Evolutionary conservation across 2,888 invertebrate species (phyloP), one percentile per base, ranked within the genome.

Genomic region (Bhutanitis thaidina): DNA sequence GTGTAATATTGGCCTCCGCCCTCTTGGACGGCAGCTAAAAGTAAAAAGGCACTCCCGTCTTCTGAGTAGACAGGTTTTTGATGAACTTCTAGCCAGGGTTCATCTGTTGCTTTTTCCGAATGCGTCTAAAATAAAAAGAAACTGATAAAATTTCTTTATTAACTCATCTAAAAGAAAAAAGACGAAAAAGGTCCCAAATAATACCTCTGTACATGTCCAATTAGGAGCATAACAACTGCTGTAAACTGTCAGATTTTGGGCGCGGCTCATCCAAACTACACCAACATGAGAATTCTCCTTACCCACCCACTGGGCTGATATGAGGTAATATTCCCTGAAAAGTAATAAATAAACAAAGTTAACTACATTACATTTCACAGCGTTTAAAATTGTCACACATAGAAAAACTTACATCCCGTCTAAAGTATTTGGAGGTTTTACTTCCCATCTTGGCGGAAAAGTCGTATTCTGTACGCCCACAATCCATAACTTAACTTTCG

Each of bases 211-310:
- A 83, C 98, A 98, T 49, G 93, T 93, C 93, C 96, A 95, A 73
- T 93, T 94, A 7, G 95, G 94, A 38, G 94, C 93, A 54, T 93
- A 92, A 80, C 98, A 98, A 57, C 96, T 93, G 57, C 96, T 94
- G 65, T 98, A 93, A 55, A 97, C 92, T 64, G 96, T 96, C 60
- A 96, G 91, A 81, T 98, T 98, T 87, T 98, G 98, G 38, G 95
- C 94, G 64, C 98, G 92, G 80, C 97, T 97, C 93, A 97, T 94
- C 96, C 97, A 98, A 50, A 97, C 95, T 43, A 96, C 94, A 44
- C 95, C 93, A 59, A 98, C 92, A 75, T 95, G 93, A 56, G 91
- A 91, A 79, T 95, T 94, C 67, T 92, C 92, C 71, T 93, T 92
- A 67, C 94, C 94, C 67, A 96, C 93, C 98, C 98, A 98, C 58